phyloP scores from a whole-genome alignment of 2,113 vertebrate genomes.

The Antechinus stuartii region DNA sequence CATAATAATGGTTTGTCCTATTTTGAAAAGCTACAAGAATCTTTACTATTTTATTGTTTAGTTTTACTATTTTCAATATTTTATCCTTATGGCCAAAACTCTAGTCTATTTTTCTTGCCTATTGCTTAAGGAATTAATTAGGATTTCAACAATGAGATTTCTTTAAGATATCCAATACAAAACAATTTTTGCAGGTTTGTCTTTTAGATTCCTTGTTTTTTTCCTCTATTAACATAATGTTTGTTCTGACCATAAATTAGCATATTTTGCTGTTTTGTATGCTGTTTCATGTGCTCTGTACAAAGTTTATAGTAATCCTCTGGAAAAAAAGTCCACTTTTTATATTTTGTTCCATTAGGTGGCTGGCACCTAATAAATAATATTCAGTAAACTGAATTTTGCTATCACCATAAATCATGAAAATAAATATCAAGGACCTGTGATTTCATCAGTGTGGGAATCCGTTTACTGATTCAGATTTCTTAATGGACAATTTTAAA shows the following conservation, averaged over 20 bases:
- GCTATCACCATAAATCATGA: not conserved
- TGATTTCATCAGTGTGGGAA: not conserved
- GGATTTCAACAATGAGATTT: constrained; percentile 21
- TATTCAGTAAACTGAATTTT: not conserved
- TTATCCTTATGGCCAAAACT: not conserved
- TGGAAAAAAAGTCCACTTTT: not conserved
- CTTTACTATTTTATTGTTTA: not conserved
- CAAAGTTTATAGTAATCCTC: constrained; percentile 18
- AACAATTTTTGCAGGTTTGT: not conserved
- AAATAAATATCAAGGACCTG: not conserved
- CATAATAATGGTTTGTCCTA: not conserved
- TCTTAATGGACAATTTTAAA: not conserved
- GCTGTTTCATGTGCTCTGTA: constrained; percentile 6
- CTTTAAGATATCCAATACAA: not conserved
- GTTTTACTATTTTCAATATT: not conserved
- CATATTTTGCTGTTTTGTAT: constrained; percentile 27
- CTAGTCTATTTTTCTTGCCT: not conserved
- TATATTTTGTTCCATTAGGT: not conserved
- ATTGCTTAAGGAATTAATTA: not conserved
- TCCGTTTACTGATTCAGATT: not conserved
- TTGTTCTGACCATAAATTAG: constrained; percentile 23
- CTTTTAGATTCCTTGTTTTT: constrained; percentile 24
- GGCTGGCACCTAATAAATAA: not conserved
- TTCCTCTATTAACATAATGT: constrained; percentile 15
- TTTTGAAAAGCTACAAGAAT: constrained; percentile 4